Percentiles rank a stretch among this genome's conserved stretches.
phyloP scores from a whole-genome alignment of 2,113 vertebrate genomes.

The Lepus americanus region DNA sequence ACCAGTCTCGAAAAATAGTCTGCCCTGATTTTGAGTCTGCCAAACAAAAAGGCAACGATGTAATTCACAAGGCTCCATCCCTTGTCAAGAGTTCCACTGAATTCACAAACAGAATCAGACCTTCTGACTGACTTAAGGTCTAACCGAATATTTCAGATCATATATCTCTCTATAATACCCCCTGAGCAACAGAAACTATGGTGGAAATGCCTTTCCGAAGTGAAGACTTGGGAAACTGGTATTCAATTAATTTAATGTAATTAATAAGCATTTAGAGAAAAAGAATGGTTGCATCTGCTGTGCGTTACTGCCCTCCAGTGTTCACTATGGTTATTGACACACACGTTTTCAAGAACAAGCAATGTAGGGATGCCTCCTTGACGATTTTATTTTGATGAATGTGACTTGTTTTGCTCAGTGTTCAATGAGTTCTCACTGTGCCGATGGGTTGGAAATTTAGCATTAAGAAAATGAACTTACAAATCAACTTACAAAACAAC shows the following conservation, averaged over 20 bases:
- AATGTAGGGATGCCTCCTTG: background rate
- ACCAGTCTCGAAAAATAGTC: background rate
- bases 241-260: background rate
- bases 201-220: constrained; percentile 8
- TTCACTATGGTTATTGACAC: background rate
- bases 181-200: background rate
- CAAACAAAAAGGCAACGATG: background rate
- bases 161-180: background rate
- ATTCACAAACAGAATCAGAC: background rate
- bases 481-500: background rate
- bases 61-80: background rate
- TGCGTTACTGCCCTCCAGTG: constrained; percentile 68
- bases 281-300: background rate
- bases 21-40: background rate
- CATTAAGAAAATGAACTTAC: background rate
- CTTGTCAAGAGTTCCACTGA: background rate
- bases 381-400: background rate
- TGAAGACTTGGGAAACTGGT: background rate
- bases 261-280: background rate
- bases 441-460: background rate
- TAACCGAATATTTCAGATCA: background rate
- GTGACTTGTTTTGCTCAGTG: background rate
- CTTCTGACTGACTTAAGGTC: background rate
- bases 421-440: background rate
- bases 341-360: background rate